Evolutionary conservation across 2,888 invertebrate genomes (phyloP).

Genomic region (Spisula subtruncata): DNA sequence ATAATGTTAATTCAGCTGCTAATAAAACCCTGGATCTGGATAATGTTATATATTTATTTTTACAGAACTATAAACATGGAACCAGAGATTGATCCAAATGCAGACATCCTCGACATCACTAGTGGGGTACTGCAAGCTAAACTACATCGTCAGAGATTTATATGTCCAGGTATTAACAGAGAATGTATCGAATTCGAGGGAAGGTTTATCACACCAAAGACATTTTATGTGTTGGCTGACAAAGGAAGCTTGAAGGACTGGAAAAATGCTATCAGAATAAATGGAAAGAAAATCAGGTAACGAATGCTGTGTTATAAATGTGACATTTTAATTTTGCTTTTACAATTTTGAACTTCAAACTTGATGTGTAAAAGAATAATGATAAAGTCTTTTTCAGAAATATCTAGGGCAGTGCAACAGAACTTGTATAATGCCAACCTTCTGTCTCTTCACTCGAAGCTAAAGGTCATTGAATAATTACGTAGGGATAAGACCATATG

Average conservation of each 20-base stretch:
- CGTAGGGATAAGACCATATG: too few species aligned
- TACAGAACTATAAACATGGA: conserved; percentile 45
- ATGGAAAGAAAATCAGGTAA: conserved; percentile 83
- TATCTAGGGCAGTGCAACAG: too few species aligned
- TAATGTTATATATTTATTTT: neutral
- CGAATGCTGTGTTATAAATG: neutral
- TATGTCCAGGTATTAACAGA: conserved; percentile 88
- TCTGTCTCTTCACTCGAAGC: too few species aligned
- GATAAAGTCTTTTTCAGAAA: too few species aligned
- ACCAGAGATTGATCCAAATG: conserved; percentile 30
- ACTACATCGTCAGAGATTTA: conserved; percentile 83
- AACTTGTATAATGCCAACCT: too few species aligned
- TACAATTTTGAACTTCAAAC: too few species aligned
- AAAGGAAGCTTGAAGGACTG: conserved; percentile 88
- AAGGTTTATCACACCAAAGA: conserved; percentile 87
- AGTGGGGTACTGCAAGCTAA: conserved; percentile 81
- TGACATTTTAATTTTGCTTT: neutral
- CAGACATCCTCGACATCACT: conserved; percentile 75
- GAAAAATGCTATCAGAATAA: conserved; percentile 88
- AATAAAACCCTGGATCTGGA: too few species aligned
- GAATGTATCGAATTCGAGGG: conserved; percentile 87
- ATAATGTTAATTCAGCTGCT: too few species aligned
- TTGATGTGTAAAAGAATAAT: too few species aligned
- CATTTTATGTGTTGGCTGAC: conserved; percentile 87
- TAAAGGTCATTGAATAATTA: too few species aligned